These are phyloP conservation scores for Petrolisthes manimaculis DNA, from an alignment of 2,888 invertebrate species.

Conservation along the genomic window DNA sequence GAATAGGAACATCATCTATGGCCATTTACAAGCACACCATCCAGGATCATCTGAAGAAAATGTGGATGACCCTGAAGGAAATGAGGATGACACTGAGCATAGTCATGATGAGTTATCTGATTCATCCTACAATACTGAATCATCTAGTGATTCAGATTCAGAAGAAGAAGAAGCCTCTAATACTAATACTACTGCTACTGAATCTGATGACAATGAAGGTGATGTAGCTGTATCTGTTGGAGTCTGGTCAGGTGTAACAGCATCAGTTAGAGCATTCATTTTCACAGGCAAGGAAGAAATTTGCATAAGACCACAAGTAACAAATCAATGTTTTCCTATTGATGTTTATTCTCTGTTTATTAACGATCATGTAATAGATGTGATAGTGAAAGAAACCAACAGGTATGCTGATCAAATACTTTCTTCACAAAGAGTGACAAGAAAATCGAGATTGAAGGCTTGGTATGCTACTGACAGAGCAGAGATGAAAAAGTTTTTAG, in stretches of 20 bases:
- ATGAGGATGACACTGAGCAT: not conserved
- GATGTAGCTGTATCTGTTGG: slow-evolving; percentile 4
- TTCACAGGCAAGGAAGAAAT: slow-evolving; percentile 67
- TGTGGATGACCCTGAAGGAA: not conserved
- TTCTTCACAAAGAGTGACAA: slow-evolving; percentile 15
- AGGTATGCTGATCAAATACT: slow-evolving; percentile 31
- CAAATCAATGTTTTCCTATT: not conserved
- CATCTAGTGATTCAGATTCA: not conserved
- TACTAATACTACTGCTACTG: not conserved
- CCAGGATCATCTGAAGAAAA: not conserved
- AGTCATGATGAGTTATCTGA: not conserved
- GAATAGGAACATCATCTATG: not conserved
- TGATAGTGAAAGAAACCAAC: slow-evolving; percentile 48
- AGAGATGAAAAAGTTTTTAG: slow-evolving; percentile 48
- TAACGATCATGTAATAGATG: slow-evolving; percentile 51
- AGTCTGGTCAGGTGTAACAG: not conserved
- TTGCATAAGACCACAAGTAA: slow-evolving; percentile 5
- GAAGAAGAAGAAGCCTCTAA: not conserved
- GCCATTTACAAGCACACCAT: not conserved
- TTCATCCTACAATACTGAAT: not conserved
- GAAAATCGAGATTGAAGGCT: slow-evolving; percentile 17
- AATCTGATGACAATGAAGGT: not conserved
- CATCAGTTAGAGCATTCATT: not conserved
- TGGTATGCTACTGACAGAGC: slow-evolving; percentile 29
- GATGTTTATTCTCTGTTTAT: slow-evolving; percentile 25